phyloP scores from a whole-genome alignment of 2,797 vertebrate species.

The Fringilla coelebs region DNA sequence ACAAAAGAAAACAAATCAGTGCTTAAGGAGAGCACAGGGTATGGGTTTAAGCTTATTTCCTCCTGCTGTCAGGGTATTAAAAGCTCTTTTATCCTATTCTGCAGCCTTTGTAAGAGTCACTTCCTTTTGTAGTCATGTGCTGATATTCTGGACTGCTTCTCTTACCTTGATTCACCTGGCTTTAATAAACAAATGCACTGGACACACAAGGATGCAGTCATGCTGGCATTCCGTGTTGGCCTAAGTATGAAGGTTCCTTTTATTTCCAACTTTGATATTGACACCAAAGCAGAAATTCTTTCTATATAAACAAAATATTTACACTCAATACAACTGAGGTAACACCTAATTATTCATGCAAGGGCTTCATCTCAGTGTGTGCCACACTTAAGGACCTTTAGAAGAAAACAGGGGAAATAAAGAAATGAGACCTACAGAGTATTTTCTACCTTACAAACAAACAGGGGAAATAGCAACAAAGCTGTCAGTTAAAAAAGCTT shows the following conservation, averaged over 20 bases:
- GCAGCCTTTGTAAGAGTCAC: neutral
- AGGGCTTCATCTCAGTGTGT: neutral
- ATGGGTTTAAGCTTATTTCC: neutral
- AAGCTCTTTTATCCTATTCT: neutral
- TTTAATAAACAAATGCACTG: neutral
- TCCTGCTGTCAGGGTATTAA: neutral
- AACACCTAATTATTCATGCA: neutral
- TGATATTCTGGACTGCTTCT: neutral
- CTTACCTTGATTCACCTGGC: neutral
- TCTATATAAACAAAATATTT: neutral
- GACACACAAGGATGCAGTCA: neutral
- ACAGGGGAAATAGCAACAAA: neutral
- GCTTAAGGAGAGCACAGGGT: neutral
- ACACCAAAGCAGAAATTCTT: neutral
- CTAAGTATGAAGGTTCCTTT: neutral
- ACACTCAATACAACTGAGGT: neutral
- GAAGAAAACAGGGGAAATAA: neutral
- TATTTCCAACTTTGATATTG: neutral
- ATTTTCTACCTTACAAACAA: neutral
- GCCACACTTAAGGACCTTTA: neutral
- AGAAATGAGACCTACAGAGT: neutral
- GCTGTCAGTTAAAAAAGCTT: neutral
- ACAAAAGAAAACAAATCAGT: neutral
- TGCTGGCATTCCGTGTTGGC: neutral
- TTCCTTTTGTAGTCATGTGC: neutral